Conservation (phyloP, 2,888 invertebrate species). For the Tholera decimalis region DNA sequence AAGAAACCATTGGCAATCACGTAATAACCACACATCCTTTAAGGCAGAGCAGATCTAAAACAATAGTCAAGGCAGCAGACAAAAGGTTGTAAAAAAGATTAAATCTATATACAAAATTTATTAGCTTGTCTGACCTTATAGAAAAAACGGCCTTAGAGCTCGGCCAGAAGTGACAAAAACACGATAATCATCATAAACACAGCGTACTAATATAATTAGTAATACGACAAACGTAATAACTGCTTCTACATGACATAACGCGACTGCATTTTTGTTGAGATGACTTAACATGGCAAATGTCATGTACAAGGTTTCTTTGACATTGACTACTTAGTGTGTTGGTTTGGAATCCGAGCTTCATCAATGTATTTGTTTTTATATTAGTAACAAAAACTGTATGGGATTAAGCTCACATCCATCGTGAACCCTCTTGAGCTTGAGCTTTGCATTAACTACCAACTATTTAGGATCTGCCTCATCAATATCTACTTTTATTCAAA, state of each 20-base stretch:
- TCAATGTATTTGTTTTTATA: background rate
- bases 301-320: slow-evolving; percentile 52
- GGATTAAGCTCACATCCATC: background rate
- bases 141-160: slow-evolving; percentile 26
- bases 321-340: slow-evolving; percentile 26
- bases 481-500: background rate
- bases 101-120: slow-evolving; percentile 42
- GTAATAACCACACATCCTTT: slow-evolving; percentile 18
- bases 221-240: slow-evolving; percentile 19
- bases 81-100: slow-evolving; percentile 33
- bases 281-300: slow-evolving; percentile 57
- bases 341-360: slow-evolving; percentile 1
- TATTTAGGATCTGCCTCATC: background rate
- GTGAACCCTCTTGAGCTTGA: too few species aligned
- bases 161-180: slow-evolving; percentile 35
- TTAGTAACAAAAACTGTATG: background rate
- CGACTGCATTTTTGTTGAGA: slow-evolving; percentile 41
- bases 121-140: slow-evolving; percentile 30
- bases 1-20: background rate
- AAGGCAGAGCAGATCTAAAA: slow-evolving; percentile 13
- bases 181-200: slow-evolving; percentile 45
- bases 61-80: slow-evolving; percentile 41
- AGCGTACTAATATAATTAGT: slow-evolving; percentile 51
- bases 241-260: slow-evolving; percentile 24
- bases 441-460: background rate